Evolutionary conservation across 2,113 vertebrate genomes (phyloP).

Genomic region (Caloenas nicobarica): DNA sequence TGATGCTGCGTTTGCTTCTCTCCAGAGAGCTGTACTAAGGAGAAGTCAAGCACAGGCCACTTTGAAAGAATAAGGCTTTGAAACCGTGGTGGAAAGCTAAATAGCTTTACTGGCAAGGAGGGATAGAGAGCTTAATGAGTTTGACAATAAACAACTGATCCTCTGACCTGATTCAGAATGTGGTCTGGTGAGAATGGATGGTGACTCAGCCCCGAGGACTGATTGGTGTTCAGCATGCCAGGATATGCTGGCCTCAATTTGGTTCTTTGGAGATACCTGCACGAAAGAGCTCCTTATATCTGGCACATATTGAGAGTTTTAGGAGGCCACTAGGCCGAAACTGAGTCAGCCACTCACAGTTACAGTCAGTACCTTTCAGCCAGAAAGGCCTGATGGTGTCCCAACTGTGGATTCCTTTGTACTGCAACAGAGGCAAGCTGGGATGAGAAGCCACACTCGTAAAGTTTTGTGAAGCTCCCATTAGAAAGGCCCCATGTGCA

Average conservation of each 20-base stretch:
- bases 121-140: neutral
- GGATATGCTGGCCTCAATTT: constrained; percentile 12
- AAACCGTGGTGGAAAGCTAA: neutral
- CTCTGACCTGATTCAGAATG: constrained; percentile 26
- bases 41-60: neutral
- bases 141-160: neutral
- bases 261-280: neutral
- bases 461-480: neutral
- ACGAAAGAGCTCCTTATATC: neutral
- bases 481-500: neutral
- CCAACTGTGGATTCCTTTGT: neutral
- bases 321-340: constrained; percentile 21
- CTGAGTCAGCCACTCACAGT: neutral
- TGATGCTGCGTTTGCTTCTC: neutral
- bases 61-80: neutral
- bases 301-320: neutral
- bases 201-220: constrained; percentile 14
- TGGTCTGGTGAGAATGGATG: neutral
- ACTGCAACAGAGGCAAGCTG: neutral
- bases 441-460: neutral
- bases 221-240: neutral
- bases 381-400: neutral
- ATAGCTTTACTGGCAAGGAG: neutral
- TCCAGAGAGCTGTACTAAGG: neutral
- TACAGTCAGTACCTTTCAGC: neutral